A percentile compares a stretch with the other conserved stretches of the same genome.
phyloP scores from a whole-genome alignment of 2,888 invertebrate genomes.

The Aricia artaxerxes region DNA sequence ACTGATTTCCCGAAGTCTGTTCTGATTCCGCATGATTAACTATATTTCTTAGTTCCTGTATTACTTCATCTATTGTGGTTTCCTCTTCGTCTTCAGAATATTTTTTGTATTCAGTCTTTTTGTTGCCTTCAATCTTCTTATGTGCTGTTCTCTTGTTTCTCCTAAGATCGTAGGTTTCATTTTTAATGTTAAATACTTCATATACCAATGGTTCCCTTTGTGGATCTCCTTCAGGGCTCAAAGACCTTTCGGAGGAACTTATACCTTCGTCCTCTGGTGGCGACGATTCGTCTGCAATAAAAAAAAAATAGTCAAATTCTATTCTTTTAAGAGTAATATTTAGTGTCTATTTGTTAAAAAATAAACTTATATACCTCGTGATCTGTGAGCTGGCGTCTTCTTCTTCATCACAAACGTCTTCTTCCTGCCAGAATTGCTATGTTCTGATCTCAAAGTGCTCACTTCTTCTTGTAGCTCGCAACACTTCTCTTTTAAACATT shows the following conservation, averaged over 20 bases:
- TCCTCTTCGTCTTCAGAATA: slow-evolving; percentile 85
- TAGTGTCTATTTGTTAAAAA: too few species aligned
- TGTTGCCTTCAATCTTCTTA: slow-evolving; percentile 62
- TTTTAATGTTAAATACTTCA: slow-evolving; percentile 81
- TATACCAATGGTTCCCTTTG: slow-evolving; percentile 82
- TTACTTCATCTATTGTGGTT: slow-evolving; percentile 92
- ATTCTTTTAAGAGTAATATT: not conserved
- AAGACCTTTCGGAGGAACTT: slow-evolving; percentile 90
- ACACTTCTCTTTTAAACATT: slow-evolving; percentile 87
- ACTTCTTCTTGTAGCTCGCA: slow-evolving; percentile 88
- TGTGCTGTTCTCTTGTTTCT: slow-evolving; percentile 68
- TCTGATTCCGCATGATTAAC: slow-evolving; percentile 91
- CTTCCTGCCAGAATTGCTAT: slow-evolving; percentile 71
- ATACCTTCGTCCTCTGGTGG: slow-evolving; percentile 94
- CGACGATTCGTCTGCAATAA: slow-evolving; percentile 82
- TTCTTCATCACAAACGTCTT: slow-evolving; percentile 76
- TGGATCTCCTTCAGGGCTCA: slow-evolving; percentile 85
- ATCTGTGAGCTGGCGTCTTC: slow-evolving; percentile 66
- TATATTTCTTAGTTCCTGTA: slow-evolving; percentile 91
- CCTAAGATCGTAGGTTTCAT: slow-evolving; percentile 77
- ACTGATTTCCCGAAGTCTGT: slow-evolving; percentile 72
- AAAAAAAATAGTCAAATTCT: not conserved
- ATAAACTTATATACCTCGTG: slow-evolving; percentile 60
- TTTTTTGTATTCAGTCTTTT: slow-evolving; percentile 60
- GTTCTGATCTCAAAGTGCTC: slow-evolving; percentile 78